phyloP scores from a whole-genome alignment of 2,113 vertebrate genomes.

The Recurvirostra avosetta region DNA sequence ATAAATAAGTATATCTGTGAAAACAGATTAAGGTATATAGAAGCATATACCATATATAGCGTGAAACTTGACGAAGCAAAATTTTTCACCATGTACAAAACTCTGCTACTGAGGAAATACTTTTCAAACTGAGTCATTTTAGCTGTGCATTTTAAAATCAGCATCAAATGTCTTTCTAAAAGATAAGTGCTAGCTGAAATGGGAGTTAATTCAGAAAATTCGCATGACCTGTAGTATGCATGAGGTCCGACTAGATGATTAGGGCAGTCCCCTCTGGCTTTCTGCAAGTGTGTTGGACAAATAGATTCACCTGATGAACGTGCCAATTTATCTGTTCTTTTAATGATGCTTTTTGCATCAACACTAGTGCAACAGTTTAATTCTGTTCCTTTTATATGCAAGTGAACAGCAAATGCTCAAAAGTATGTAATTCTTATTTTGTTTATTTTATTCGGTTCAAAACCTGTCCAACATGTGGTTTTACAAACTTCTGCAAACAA shows the following conservation, averaged over 20 bases:
- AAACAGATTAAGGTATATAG: neutral
- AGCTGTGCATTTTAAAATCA: neutral
- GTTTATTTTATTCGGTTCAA: neutral
- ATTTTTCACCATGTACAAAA: neutral
- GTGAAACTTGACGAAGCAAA: neutral
- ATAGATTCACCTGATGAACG: neutral
- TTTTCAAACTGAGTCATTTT: neutral
- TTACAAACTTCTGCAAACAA: neutral
- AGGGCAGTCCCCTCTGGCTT: neutral
- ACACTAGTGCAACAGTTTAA: neutral
- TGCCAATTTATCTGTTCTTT: neutral
- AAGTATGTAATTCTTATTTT: neutral
- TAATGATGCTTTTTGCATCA: neutral
- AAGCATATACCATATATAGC: neutral
- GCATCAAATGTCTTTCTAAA: neutral
- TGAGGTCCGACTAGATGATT: neutral
- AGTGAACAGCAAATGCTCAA: neutral
- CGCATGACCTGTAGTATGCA: neutral
- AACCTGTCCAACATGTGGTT: neutral
- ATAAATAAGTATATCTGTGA: neutral
- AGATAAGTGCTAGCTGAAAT: neutral
- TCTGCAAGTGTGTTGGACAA: neutral
- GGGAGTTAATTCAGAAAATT: slow-evolving; percentile 12
- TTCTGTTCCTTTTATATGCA: neutral
- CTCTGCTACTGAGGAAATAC: neutral